Evolutionary conservation across 2,797 vertebrate species (phyloP), one percentile per base, ranked within the genome.

Genomic region (Melanogrammus aeglefinus): DNA sequence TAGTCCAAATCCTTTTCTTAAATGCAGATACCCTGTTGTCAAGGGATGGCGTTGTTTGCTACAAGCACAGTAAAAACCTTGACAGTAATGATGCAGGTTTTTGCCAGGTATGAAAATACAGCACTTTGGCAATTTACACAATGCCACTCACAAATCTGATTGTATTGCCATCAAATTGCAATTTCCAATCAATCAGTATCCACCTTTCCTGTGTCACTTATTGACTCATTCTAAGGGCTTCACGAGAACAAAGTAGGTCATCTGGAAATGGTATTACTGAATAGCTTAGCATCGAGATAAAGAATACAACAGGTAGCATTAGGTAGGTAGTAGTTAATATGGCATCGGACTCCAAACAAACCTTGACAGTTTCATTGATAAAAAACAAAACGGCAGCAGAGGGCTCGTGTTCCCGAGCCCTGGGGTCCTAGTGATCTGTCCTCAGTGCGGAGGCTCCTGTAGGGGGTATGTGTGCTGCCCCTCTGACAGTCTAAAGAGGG

Each of bases 341-440:
- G 63, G 63, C 63, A 63, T 63, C 57, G 6, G 69, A 31, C 29
- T 29, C 29, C 69, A 72, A 6, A 31, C 27, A 41, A 24, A 6
- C 1, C 13, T 39, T 8, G 33, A 35, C 16, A 21, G 18, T 36
- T 36, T 73, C 35, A 75, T 74, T 73, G 18, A 3, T 73, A 51
- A 74, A 66, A 81, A 86, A 47, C 1, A 16, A 18, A 12, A 82
- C 75, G 79, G 79, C 81, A 85, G 78, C 78, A 63, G 1, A 41
- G 79, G 77, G 73, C 14, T 75, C 73, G 31, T 31, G 29, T 31
- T 16, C 51, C 51, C 78, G 41, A 31, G 6, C n/a, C 72, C n/a
- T 18, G 24, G 16, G 39, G 24, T 47, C 38, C 44, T 27, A 3
- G 47, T 24, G 35, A 24, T 13, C 21, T 8, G 57, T 24, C 57